These are phyloP conservation scores for Crocodylus rhombifer DNA, from an alignment of 2,797 vertebrate genomes.

Conservation along the genomic window DNA sequence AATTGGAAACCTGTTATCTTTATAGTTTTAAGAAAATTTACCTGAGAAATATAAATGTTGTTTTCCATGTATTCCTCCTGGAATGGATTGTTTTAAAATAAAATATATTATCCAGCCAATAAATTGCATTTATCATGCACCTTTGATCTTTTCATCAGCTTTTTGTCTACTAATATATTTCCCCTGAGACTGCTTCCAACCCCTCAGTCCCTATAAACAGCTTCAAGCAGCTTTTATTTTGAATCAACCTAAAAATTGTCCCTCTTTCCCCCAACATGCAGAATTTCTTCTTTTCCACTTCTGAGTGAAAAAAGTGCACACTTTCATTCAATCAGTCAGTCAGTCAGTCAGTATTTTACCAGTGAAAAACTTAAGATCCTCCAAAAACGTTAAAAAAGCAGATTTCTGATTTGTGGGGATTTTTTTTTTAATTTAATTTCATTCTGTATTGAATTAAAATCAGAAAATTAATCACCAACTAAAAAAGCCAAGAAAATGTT, in stretches of 20 bases:
- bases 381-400: no score
- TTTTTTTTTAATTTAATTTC: no score
- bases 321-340: background rate
- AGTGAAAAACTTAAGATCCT: background rate
- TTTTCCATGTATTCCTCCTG: background rate
- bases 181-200: background rate
- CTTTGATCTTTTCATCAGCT: background rate
- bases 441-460: no score
- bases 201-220: fast-evolving
- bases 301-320: background rate
- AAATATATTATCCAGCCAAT: background rate
- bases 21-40: background rate
- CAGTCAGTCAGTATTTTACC: background rate
- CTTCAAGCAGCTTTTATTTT: background rate
- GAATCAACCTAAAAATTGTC: fast-evolving
- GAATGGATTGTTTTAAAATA: background rate
- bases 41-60: background rate
- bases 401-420: no score
- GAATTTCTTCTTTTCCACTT: background rate
- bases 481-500: no score
- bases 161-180: background rate
- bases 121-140: background rate
- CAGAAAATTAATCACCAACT: no score
- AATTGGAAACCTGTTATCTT: background rate
- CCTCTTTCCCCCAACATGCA: background rate